Evolutionary conservation across 2,113 vertebrate genomes (phyloP).

Genomic region (Guaruba guarouba): DNA sequence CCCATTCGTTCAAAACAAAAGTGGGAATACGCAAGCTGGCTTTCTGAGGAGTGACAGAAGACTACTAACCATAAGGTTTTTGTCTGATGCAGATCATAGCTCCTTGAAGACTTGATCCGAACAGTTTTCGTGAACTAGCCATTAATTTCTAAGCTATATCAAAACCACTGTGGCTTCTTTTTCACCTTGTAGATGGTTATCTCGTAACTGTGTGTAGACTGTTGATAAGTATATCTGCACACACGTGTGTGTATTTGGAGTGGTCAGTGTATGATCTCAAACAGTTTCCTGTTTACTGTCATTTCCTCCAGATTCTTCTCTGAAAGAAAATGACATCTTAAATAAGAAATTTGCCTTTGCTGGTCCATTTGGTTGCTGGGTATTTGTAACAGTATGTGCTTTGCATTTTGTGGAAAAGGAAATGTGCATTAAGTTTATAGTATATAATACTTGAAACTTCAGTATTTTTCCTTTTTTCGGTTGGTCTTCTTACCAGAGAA

Average conservation of each 20-base stretch:
- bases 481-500: not conserved
- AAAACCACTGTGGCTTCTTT: not conserved
- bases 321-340: not conserved
- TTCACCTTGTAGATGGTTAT: not conserved
- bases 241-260: accelerated
- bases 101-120: not conserved
- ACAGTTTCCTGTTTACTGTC: not conserved
- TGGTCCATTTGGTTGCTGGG: not conserved
- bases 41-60: not conserved
- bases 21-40: not conserved
- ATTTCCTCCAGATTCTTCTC: not conserved
- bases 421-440: not conserved
- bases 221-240: not conserved
- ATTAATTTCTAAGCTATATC: not conserved
- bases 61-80: not conserved
- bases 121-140: not conserved
- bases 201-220: not conserved
- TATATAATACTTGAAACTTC: not conserved
- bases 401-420: not conserved
- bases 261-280: not conserved
- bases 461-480: not conserved
- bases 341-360: not conserved
- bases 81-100: not conserved
- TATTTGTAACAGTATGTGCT: not conserved
- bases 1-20: not conserved